These are phyloP conservation scores for Schlechtendalia chinensis DNA, from an alignment of 1,140 invertebrate species.

Conservation along the genomic window DNA sequence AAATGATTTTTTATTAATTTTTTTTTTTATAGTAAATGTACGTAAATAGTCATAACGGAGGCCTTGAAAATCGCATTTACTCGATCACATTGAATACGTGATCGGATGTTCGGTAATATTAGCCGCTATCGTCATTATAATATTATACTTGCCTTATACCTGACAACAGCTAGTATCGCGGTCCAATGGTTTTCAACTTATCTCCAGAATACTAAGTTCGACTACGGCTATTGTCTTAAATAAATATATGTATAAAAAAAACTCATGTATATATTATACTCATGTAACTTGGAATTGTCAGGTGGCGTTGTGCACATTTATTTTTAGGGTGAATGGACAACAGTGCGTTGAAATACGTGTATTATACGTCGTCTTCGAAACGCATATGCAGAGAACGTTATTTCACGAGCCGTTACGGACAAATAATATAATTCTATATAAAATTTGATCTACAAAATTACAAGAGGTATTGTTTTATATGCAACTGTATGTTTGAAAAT, in stretches of 20 bases:
- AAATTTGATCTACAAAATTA: background rate
- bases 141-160: too few species aligned
- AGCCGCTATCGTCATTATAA: background rate
- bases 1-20: too few species aligned
- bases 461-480: background rate
- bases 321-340: background rate
- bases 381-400: background rate
- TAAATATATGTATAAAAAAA: background rate
- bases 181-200: background rate
- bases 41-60: too few species aligned
- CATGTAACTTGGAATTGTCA: background rate
- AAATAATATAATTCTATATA: background rate
- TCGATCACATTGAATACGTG: constrained; percentile 6
- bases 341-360: background rate
- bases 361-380: background rate
- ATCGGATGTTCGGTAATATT: constrained; percentile 26
- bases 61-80: constrained; percentile 7
- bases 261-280: background rate
- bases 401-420: background rate
- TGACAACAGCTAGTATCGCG: background rate
- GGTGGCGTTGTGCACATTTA: constrained; percentile 17
- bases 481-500: background rate
- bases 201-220: constrained; percentile 13
- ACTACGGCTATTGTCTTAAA: background rate
- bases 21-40: too few species aligned